A percentile compares a stretch with the other conserved stretches of the same genome.
phyloP scores from a whole-genome alignment of 2,113 vertebrate genomes.

The Micronycteris hirsuta region DNA sequence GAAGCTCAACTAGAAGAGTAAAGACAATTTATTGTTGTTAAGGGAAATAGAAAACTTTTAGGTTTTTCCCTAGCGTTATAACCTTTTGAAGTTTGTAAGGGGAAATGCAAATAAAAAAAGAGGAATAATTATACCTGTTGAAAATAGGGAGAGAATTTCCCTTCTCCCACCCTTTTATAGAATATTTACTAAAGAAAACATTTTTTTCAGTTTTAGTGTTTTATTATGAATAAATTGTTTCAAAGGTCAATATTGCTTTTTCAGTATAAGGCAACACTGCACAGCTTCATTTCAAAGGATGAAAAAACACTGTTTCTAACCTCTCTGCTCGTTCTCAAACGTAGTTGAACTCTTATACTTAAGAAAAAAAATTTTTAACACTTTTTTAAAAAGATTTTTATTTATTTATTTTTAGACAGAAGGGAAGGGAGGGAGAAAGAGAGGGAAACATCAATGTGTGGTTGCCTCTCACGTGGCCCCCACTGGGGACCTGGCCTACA shows the following conservation, averaged over 20 bases:
- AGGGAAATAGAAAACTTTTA: background rate
- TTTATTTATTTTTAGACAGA: too few species aligned
- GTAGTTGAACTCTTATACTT: background rate
- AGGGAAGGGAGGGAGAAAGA: too few species aligned
- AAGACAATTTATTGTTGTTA: background rate
- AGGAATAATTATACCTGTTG: background rate
- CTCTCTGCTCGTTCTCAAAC: constrained; percentile 9
- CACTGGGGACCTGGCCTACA: too few species aligned
- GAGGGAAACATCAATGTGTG: too few species aligned
- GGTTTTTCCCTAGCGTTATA: background rate
- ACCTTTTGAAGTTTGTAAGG: background rate
- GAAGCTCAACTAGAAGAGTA: background rate
- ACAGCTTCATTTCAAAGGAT: constrained; percentile 34
- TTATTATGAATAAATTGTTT: constrained; percentile 69
- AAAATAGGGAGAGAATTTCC: background rate
- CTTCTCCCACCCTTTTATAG: background rate
- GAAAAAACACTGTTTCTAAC: constrained; percentile 21
- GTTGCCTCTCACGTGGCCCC: too few species aligned
- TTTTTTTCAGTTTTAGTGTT: background rate
- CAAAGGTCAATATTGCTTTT: constrained; percentile 48
- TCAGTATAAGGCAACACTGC: constrained; percentile 53
- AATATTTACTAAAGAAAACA: background rate
- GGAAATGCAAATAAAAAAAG: background rate
- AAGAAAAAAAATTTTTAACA: too few species aligned
- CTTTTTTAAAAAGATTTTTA: too few species aligned